Evolutionary conservation across 2,113 vertebrate genomes (phyloP), one percentile per base, ranked within the genome.

Genomic region (Benitochromis conjunctus): DNA sequence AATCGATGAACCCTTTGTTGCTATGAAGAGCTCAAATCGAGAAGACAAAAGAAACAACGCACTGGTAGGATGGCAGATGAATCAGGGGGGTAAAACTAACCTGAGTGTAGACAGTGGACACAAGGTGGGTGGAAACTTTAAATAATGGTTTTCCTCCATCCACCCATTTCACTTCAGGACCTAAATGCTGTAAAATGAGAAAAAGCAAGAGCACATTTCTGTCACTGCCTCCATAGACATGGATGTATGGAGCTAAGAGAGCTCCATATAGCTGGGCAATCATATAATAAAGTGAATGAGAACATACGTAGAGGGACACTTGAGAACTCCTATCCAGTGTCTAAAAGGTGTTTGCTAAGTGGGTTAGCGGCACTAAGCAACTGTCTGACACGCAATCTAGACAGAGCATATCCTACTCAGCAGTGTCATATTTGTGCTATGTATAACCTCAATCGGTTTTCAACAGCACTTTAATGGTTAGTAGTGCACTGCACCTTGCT

Each of bases 61-160:
- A 7, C 13, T 34, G 14, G 24, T 14, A 24, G 7, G 38, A 81
- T 53, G 19, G 19, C 16, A 71, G 48, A 66, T 56, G 6, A 86
- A 24, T 54, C 21, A 14, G 9, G 6, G 10, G 7, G 31, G 1
- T 5, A n/a, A 56, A 60, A 87, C 92, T 16, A 46, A 99, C 99
- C 99, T 99, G 98, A 74, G 98, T 98, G 93, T 99, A 99, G 34
- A 99, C 96, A 5, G 98, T 99, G 81, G 99, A 99, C 82, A 99
- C 98, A 5, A 99, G 96, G 93, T 99, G 99, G 84, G 98, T 96
- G 76, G 97, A 97, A 92, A 99, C 95, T 92, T 97, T 99, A 71
- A 99, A 95, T 38, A 99, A 93, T 4, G 96, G 97, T 87, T 98
- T 99, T 57, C 97, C 98, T 95, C 98, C 98, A 90, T 99, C 99